phyloP scores from a whole-genome alignment of 1,140 invertebrate species.

The Zaprionus inermis region DNA sequence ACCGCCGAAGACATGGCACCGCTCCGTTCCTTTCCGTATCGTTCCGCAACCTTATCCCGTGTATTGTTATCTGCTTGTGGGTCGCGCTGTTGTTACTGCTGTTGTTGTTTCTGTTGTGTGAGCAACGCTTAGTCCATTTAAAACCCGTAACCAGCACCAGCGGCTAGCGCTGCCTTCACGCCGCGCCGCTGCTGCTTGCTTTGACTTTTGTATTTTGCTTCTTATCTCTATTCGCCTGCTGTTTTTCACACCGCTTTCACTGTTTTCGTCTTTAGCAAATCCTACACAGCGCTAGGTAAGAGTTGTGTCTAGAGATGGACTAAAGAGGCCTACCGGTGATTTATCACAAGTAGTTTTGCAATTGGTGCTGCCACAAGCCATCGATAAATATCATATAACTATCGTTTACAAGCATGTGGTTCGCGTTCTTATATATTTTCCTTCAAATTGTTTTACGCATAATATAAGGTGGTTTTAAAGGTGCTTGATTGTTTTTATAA shows the following conservation, averaged over 20 bases:
- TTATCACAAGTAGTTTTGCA: conserved; percentile 22
- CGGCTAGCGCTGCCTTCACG: conserved; percentile 47
- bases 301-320: conserved; percentile 25
- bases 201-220: conserved; percentile 55
- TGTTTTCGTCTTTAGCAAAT: conserved; percentile 56
- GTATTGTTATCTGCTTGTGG: conserved; percentile 42
- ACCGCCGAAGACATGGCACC: conserved; percentile 82
- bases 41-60: conserved; percentile 11
- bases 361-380: neutral
- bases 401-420: neutral
- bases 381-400: neutral
- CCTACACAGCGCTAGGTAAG: conserved; percentile 44
- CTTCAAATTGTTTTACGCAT: too few relatives aligned
- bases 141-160: conserved; percentile 45
- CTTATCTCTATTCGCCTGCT: conserved; percentile 51
- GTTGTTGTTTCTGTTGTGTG: conserved; percentile 23
- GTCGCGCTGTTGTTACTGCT: conserved; percentile 3
- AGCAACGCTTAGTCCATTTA: conserved; percentile 54
- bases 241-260: conserved; percentile 55
- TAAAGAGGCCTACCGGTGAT: conserved; percentile 2
- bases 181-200: conserved; percentile 43
- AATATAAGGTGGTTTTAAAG: too few relatives aligned
- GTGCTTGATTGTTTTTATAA: neutral
- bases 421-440: neutral
- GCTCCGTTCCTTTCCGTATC: conserved; percentile 8